Conservation (phyloP, 1,140 invertebrate species). For the Euwallacea fornicatus region DNA sequence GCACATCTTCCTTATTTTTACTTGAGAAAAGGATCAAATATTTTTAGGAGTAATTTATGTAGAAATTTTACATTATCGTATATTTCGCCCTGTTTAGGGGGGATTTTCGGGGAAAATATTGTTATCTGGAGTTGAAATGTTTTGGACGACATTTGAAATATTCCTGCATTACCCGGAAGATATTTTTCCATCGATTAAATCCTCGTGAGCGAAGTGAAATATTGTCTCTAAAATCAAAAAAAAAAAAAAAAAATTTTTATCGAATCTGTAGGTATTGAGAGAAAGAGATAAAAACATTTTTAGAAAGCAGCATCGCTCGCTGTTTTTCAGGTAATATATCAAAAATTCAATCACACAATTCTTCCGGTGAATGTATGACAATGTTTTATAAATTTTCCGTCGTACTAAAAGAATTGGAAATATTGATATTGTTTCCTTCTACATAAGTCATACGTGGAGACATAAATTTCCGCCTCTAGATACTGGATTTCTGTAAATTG, state of each 20-base stretch:
- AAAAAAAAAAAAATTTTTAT: too few relatives aligned
- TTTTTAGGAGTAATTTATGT: constrained; percentile 25
- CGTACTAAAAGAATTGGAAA: constrained; percentile 28
- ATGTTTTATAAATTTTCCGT: constrained; percentile 38
- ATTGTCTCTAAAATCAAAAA: not conserved
- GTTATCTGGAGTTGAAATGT: not conserved
- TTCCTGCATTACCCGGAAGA: too few relatives aligned
- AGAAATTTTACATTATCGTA: not conserved
- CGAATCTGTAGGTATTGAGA: not conserved
- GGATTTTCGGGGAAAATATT: not conserved
- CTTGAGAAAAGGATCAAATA: constrained; percentile 34
- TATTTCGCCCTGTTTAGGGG: not conserved
- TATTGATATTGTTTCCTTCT: constrained; percentile 33
- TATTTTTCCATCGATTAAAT: too few relatives aligned
- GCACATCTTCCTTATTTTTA: constrained; percentile 36
- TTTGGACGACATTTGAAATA: too few relatives aligned
- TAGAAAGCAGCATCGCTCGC: constrained; percentile 15
- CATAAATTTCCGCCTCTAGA: constrained; percentile 7
- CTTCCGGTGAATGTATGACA: constrained; percentile 37
- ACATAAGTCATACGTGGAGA: constrained; percentile 15
- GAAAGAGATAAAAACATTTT: constrained; percentile 19
- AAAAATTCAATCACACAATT: constrained; percentile 38
- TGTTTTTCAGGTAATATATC: constrained; percentile 32
- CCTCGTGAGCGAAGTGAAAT: too few relatives aligned
- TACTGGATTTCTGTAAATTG: not conserved